Percentiles rank a stretch among this genome's conserved stretches.
Evolutionary conservation across 2,797 vertebrate species (phyloP).

Genomic region (Macroramphosus scolopax): DNA sequence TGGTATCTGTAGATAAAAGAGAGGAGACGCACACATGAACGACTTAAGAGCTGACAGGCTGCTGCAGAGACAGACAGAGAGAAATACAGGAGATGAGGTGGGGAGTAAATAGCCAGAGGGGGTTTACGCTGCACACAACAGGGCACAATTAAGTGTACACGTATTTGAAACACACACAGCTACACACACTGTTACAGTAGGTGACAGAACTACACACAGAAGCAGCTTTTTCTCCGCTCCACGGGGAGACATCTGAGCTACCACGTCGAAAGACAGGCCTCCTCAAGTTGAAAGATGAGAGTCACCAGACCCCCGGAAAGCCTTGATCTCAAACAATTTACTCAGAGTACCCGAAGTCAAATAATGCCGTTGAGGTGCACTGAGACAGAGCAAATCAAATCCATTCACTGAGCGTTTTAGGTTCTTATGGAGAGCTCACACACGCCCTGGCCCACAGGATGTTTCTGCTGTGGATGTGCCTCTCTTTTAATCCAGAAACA

Average conservation of each 20-base stretch:
- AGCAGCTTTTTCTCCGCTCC: too few species aligned
- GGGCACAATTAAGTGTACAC: too few species aligned
- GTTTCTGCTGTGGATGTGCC: conserved; percentile 3
- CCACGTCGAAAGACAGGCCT: conserved; percentile 19
- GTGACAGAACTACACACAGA: conserved; percentile 3
- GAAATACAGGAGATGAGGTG: conserved; percentile 41
- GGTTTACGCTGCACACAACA: too few species aligned
- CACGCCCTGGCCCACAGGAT: conserved; percentile 25
- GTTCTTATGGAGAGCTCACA: conserved; percentile 33
- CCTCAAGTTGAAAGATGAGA: conserved; percentile 35
- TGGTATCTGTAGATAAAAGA: conserved; percentile 70
- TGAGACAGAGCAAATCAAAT: conserved; percentile 43
- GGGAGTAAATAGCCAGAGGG: conserved; percentile 38
- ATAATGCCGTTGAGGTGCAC: conserved; percentile 30
- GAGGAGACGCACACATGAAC: conserved; percentile 43
- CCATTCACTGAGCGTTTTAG: conserved; percentile 37
- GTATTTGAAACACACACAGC: too few species aligned
- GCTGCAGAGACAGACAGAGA: conserved; percentile 19
- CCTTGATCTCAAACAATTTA: conserved; percentile 42
- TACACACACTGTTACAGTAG: conserved; percentile 3
- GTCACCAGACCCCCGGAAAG: conserved; percentile 32
- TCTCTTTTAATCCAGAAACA: conserved; percentile 4
- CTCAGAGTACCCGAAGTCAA: conserved; percentile 36
- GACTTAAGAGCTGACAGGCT: conserved; percentile 42
- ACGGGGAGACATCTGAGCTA: conserved; percentile 8